Evolutionary conservation across 1,140 invertebrate genomes (phyloP).

Genomic region (Psilanteris sp.): DNA sequence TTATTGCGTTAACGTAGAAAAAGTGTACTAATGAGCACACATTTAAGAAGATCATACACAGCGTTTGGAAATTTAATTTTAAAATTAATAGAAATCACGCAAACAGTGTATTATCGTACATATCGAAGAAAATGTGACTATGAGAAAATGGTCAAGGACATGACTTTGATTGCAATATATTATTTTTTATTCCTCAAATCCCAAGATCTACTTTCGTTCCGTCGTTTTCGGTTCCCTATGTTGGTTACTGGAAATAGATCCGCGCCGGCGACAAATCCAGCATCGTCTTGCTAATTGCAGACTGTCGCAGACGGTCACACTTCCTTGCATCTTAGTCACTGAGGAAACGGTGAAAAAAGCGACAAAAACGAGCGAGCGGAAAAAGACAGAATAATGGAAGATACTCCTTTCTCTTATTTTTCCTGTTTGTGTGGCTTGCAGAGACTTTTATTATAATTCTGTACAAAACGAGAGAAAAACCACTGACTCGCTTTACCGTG

Average conservation of each 20-base stretch:
- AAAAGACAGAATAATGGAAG: slow-evolving; percentile 34
- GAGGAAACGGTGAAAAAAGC: slow-evolving; percentile 1
- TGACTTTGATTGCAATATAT: not conserved
- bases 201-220: slow-evolving; percentile 27
- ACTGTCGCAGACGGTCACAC: slow-evolving; percentile 36
- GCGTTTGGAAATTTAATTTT: too few species aligned
- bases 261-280: slow-evolving; percentile 19
- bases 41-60: too few species aligned
- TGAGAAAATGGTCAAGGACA: slow-evolving; percentile 33
- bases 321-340: slow-evolving; percentile 37
- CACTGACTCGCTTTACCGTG: slow-evolving; percentile 6
- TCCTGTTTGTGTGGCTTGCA: slow-evolving; percentile 8
- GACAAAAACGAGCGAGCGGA: slow-evolving; percentile 18
- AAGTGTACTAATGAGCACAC: too few species aligned
- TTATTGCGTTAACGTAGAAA: too few species aligned
- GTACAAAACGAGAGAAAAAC: slow-evolving; percentile 23
- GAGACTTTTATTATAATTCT: slow-evolving; percentile 16
- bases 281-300: slow-evolving; percentile 35
- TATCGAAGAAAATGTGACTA: too few species aligned
- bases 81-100: too few species aligned
- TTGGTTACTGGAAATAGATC: slow-evolving; percentile 23
- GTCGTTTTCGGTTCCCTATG: slow-evolving; percentile 16
- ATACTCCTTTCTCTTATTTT: slow-evolving; percentile 41
- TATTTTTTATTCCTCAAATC: slow-evolving; percentile 2
- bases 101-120: too few species aligned